Base-by-base conservation (phyloP, 1,140 invertebrate species). In the Xylocopa sonorina region DNA sequence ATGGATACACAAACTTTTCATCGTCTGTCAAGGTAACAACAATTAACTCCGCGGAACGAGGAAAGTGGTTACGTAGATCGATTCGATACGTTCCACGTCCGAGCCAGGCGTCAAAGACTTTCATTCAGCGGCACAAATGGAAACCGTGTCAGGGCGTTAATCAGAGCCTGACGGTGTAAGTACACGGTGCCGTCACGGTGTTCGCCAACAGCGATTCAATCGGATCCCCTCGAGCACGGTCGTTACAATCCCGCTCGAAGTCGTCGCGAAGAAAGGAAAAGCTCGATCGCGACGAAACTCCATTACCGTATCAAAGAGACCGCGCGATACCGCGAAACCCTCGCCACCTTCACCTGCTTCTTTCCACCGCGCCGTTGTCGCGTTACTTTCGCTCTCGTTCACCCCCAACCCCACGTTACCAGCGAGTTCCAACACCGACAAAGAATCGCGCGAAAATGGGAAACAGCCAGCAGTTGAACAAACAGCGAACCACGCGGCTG, bases 391-490 rank as follows among this genome's bases (percentile, higher is more conserved):
- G 9, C 27, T 27, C n/a, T 29, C 16, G 18, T 32, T 43, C 27
- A 16, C 60, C 18, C 7, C 9, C 38, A n/a, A n/a, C 9, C 9
- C 38, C 38, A 38, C 3, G 3, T 38, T 38, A 3, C 38, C 9
- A 38, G 38, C 3, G 9, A 9, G 43, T n/a, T 34, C 81, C 71
- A 80, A 83, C 82, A 78, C 48, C 32, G 60, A 80, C 66, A 60
- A 78, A 77, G 67, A 34, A 63, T 27, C 43, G 60, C 66, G 41
- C 66, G 71, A 80, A 82, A 81, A 78, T 67, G 66, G 62, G 32
- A 62, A 83, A 82, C 73, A 72, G 50, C 75, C 34, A 41, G 67
- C 51, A 53, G 24, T 48, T 16, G 3, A 18, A 7, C 55, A 5
- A 29, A 43, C 2, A 3, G 29, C 14, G 29, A 6, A 18, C 2